Evolutionary conservation across 2,888 invertebrate genomes (phyloP), one percentile per base, ranked within the genome.

Genomic region (Diplolepis rosae): DNA sequence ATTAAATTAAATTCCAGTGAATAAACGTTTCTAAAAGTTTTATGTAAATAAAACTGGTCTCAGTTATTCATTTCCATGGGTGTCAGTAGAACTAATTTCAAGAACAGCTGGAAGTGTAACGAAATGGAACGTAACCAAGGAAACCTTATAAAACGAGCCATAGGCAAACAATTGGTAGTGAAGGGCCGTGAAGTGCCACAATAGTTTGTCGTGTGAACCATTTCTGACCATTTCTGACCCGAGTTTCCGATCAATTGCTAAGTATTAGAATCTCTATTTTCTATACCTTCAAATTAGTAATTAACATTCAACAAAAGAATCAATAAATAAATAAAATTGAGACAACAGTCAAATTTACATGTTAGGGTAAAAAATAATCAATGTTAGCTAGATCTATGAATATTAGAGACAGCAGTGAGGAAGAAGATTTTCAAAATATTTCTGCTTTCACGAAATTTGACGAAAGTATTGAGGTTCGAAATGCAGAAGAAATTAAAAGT

Each of bases 401-500:
- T 42, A 69, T 69, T 28, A 75, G 76, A 72, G 79, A 77, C 32
- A 81, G 80, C 54, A 84, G 84, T 69, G 84, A 84, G 56, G 78
- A 80, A 18, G 83, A 82, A 24, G 84, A 85, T 2, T 72, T 75
- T 1, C 82, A 78, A 28, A 78, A 85, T 39, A 79, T 87, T 13
- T 81, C 87, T 5, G 81, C 84, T 1, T 86, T 84, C 50, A 82
- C 83, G 9, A 85, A 88, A 73, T 87, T 84, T 66, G 92, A 93
- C 89, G 92, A 92, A 84, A 91, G 90, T 2, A 91, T 92, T 56
- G 90, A 90, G 69, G 92, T 92, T 52, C 87, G 90, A 68, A 90
- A 92, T 78, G 91, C 91, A 0, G 90, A 90, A 78, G 92, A 93
- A 77, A 90, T 92, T 42, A 90, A 91, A 6, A 92, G 92, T 77